Evolutionary conservation across 53 echinoderm and acorn worm species (phyloP).

Genomic region (Astropecten irregularis): DNA sequence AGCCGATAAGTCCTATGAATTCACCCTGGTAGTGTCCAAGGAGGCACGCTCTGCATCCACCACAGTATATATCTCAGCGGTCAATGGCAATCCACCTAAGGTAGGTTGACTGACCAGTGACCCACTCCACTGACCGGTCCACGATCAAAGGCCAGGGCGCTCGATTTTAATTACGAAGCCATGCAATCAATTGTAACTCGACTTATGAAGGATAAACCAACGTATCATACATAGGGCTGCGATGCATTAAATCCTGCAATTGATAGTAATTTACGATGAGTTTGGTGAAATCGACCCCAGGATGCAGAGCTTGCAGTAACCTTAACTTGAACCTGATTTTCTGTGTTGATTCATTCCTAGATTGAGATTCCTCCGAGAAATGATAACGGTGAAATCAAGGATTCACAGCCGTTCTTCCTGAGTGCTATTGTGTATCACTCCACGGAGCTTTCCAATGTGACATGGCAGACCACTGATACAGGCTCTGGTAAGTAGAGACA

Average conservation of each 20-base stretch:
- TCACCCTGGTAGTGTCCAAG: conserved; percentile 73
- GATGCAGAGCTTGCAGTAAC: no score
- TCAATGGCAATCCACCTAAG: conserved; percentile 87
- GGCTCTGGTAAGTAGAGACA: conserved; percentile 68
- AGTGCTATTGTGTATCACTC: conserved; percentile 59
- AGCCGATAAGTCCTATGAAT: conserved; percentile 81
- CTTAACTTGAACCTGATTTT: no score
- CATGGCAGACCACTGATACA: conserved; percentile 75
- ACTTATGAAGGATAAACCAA: no score
- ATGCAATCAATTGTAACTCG: no score
- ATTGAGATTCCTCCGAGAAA: conserved; percentile 28
- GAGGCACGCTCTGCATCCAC: conserved; percentile 62
- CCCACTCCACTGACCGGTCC: no score
- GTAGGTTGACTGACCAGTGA: conserved; percentile 35
- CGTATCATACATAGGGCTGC: no score
- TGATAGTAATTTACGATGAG: no score
- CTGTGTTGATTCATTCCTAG: no score
- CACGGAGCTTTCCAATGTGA: conserved; percentile 41
- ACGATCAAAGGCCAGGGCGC: no score
- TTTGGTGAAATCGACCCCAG: no score
- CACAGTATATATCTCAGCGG: conserved; percentile 64
- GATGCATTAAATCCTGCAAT: no score
- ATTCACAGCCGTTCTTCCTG: conserved; percentile 57
- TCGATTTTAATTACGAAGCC: no score
- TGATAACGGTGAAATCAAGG: conserved; percentile 69